Base-by-base conservation (phyloP, 2,888 invertebrate genomes). In the Falcaria lacertinaria region DNA sequence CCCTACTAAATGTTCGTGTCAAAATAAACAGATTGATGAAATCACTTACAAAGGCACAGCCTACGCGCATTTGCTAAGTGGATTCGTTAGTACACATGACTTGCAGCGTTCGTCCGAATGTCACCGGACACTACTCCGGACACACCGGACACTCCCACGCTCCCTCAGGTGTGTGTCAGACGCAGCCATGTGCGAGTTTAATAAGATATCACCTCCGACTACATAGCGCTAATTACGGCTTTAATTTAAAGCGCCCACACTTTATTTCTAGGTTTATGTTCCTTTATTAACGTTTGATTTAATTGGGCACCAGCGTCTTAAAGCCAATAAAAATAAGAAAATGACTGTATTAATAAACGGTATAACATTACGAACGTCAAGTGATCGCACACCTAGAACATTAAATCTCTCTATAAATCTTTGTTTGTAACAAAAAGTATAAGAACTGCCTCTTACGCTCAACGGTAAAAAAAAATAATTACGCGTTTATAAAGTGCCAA, bases 31-130 rank as follows among this genome's bases (percentile, higher is more conserved):
- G 64, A 74, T 74, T 74, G 68, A 77, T 80, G 76, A 68, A 79
- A 72, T 78, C 74, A 80, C 74, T 69, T 69, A 76, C 69, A 71
- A 68, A 70, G 68, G 65, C 57, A 54, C 58, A 53, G 60, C 57
- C 61, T 60, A 66, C 62, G 62, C 61, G 28, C 11, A 28, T 59
- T 53, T 65, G 61, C 62, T 67, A 74, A 83, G 75, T 78, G 71
- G 69, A 73, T 78, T 81, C 84, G 83, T 85, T 82, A 86, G 70
- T 61, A 57, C 79, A 80, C 78, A 79, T 87, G 86, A 85, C 86
- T 83, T 84, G 83, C 84, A 80, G 47, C 55, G 65, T 60, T 52
- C 57, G 66, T 61, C 66, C 66, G 63, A 73, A 64, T 77, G 80
- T 80, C 39, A 42, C 36, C 37, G 39, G 42, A 28, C 49, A 44